Evolutionary conservation across 2,113 vertebrate species (phyloP).

Genomic region (Naja naja): DNA sequence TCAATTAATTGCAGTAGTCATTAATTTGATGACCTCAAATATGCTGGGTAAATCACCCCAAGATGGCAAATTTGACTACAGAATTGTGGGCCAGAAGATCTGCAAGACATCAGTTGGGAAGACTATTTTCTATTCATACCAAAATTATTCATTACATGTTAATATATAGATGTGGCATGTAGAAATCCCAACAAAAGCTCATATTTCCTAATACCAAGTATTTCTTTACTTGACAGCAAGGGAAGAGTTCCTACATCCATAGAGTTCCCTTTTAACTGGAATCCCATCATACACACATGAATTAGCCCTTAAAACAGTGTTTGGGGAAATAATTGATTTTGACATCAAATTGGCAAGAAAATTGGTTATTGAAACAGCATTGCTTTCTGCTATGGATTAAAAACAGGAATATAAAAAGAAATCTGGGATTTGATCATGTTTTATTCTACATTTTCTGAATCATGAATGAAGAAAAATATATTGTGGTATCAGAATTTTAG

Average conservation of each 20-base stretch:
- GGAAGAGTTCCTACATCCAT: not conserved
- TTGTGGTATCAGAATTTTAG: not conserved
- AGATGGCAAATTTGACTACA: not conserved
- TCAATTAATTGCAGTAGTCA: no score
- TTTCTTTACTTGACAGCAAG: not conserved
- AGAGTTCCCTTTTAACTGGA: not conserved
- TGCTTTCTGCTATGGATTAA: not conserved
- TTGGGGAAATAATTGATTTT: not conserved
- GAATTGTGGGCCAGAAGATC: not conserved
- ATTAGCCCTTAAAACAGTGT: not conserved
- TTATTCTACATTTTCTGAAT: not conserved
- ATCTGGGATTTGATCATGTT: not conserved
- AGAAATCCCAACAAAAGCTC: not conserved
- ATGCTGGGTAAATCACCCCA: not conserved
- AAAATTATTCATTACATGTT: not conserved
- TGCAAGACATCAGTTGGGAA: not conserved
- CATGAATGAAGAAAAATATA: not conserved
- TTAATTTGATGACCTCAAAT: not conserved
- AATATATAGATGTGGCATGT: not conserved
- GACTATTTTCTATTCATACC: not conserved
- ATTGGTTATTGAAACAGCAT: not conserved
- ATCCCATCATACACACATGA: no score
- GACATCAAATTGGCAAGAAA: not conserved
- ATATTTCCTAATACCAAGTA: not conserved
- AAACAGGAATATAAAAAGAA: not conserved